Conservation (phyloP, 2,888 invertebrate species). For the Mythimna ferrago region DNA sequence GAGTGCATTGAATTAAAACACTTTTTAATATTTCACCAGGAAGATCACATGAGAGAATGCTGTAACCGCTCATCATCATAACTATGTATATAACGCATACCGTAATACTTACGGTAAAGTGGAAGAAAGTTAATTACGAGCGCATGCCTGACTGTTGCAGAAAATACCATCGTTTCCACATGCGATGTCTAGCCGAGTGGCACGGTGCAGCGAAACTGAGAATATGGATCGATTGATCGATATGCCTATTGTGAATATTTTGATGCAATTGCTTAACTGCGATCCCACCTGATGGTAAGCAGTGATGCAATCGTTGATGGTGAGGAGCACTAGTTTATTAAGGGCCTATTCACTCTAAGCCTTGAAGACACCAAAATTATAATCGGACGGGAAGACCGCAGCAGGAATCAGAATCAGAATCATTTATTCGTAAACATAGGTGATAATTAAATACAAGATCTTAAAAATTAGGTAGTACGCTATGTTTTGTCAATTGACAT, state of each 20-base stretch:
- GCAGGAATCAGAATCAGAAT: no score
- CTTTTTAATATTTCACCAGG: background rate
- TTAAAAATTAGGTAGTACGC: no score
- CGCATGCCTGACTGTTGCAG: constrained; percentile 43
- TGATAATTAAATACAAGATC: no score
- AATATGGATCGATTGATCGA: constrained; percentile 26
- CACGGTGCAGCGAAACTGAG: constrained; percentile 6
- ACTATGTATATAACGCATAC: constrained; percentile 21
- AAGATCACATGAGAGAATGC: background rate
- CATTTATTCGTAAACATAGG: no score
- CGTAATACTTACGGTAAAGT: constrained; percentile 8
- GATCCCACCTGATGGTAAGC: no score
- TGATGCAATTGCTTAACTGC: no score
- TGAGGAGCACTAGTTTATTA: no score
- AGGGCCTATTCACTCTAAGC: no score
- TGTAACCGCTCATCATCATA: constrained; percentile 7
- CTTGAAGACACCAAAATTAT: no score
- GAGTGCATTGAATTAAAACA: background rate
- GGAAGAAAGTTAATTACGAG: constrained; percentile 53
- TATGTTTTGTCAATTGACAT: no score
- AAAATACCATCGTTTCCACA: constrained; percentile 56
- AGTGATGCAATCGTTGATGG: no score
- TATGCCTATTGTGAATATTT: constrained; percentile 1
- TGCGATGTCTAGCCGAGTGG: constrained; percentile 42
- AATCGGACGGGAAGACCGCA: no score